Base-by-base conservation (phyloP, 2,113 vertebrate genomes). In the Empidonax traillii region DNA sequence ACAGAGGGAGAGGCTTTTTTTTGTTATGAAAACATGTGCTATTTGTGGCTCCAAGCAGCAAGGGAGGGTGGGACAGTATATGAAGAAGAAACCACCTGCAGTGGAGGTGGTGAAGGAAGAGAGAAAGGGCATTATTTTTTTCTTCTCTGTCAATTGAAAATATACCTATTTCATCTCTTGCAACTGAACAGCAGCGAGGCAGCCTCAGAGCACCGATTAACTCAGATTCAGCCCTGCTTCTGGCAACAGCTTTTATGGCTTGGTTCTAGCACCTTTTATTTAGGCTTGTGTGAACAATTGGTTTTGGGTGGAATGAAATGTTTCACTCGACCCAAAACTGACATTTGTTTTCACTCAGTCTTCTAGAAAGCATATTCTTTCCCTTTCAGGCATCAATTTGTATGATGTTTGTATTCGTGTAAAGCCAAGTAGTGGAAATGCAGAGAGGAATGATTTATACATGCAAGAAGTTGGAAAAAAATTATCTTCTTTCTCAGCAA, bases 21-120 rank as follows among this genome's bases (percentile, higher is more conserved):
- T 97, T 98, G 80, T 97, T 96, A 95, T 76, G 85, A 97, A 97
- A 96, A 93, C 91, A 92, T 97, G 96, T 65, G 67, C 74, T 95
- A 97, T 97, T 96, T 95, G 92, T 85, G 92, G 83, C 92, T 97
- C 77, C 94, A 85, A 95, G 85, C 80, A 84, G 43, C 5, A 55
- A 91, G 52, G 31, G 52, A 92, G 77, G 47, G 47, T 85, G 67
- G 73, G 51, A 71, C 14, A 2, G 12, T 35, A 6, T 39, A 47
- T 71, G 53, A 41, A 31, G 30, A 66, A 94, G 68, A 83, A 94
- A 62, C 78, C 75, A 97, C 88, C 81, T 94, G 85, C 39, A 73
- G 78, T 35, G 62, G 72, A 94, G 80, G 37, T 91, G 44, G 58
- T n/a, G 43, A 89, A 87, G 49, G 84, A 85, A 88, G 41, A 82